Evolutionary conservation across 2,888 invertebrate species (phyloP).

Genomic region (Leptopterna dolabrata): DNA sequence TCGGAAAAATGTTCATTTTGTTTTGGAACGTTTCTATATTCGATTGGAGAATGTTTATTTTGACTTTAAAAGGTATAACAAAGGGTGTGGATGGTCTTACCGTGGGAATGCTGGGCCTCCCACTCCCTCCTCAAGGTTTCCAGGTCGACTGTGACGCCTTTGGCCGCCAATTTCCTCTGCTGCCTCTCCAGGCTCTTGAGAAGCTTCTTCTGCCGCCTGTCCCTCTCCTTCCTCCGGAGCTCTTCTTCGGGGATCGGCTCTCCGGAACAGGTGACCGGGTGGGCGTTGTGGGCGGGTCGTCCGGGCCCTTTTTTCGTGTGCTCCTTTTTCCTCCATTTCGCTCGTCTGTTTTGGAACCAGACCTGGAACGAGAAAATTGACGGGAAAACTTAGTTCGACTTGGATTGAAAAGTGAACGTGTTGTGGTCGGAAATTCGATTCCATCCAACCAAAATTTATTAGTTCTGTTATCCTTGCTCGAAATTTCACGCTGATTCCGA

Average conservation of each 20-base stretch:
- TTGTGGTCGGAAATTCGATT: too few relatives aligned
- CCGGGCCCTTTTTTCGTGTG: constrained; percentile 99
- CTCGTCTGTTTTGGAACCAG: constrained; percentile 99
- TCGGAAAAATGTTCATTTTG: too few relatives aligned
- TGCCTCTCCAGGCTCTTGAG: constrained; percentile 92
- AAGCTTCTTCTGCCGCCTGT: constrained; percentile 89
- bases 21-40: too few relatives aligned
- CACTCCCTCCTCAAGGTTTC: constrained; percentile 87
- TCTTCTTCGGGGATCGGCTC: constrained; percentile 96
- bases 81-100: constrained; percentile 20
- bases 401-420: too few relatives aligned
- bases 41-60: too few relatives aligned
- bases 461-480: too few relatives aligned
- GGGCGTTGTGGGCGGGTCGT: constrained; percentile 97
- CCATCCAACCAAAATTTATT: too few relatives aligned
- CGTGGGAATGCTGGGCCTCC: constrained; percentile 74
- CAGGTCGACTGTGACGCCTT: constrained; percentile 89
- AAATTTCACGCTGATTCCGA: too few relatives aligned
- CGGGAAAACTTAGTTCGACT: neutral
- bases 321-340: constrained; percentile 99
- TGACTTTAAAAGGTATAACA: too few relatives aligned
- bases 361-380: constrained; percentile 75
- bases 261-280: constrained; percentile 96
- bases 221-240: constrained; percentile 85
- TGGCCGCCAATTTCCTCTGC: constrained; percentile 90